phyloP scores from a whole-genome alignment of 2,113 vertebrate species.

The Copsychus sechellarum region DNA sequence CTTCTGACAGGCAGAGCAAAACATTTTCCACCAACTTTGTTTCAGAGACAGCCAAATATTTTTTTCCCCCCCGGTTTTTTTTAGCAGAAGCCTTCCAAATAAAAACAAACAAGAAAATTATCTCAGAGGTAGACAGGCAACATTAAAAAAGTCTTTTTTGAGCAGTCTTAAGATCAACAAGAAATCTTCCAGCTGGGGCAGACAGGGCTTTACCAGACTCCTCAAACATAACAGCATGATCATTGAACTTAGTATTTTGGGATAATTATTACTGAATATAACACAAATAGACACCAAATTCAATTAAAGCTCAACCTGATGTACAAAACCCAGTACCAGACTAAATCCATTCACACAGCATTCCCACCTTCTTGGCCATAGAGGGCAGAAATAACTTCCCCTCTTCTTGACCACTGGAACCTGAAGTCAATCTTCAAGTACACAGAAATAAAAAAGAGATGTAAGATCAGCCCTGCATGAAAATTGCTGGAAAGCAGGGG shows the following conservation, averaged over 20 bases:
- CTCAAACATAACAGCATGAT: background rate
- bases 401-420: background rate
- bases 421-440: background rate
- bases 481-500: background rate
- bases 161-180: background rate
- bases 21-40: background rate
- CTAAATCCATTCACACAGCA: background rate
- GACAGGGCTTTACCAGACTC: background rate
- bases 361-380: background rate
- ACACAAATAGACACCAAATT: background rate
- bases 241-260: background rate
- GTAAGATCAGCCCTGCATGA: background rate
- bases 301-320: background rate
- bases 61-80: background rate
- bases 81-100: conserved; percentile 8
- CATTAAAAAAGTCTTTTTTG: background rate
- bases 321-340: background rate
- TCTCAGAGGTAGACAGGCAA: background rate
- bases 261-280: background rate
- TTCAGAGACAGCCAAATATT: background rate
- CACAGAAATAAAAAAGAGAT: background rate
- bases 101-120: conserved; percentile 20
- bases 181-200: background rate
- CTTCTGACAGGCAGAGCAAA: conserved; percentile 34
- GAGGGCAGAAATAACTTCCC: background rate